Conservation (phyloP, 2,888 invertebrate species). For the Hedychridium roseum region DNA sequence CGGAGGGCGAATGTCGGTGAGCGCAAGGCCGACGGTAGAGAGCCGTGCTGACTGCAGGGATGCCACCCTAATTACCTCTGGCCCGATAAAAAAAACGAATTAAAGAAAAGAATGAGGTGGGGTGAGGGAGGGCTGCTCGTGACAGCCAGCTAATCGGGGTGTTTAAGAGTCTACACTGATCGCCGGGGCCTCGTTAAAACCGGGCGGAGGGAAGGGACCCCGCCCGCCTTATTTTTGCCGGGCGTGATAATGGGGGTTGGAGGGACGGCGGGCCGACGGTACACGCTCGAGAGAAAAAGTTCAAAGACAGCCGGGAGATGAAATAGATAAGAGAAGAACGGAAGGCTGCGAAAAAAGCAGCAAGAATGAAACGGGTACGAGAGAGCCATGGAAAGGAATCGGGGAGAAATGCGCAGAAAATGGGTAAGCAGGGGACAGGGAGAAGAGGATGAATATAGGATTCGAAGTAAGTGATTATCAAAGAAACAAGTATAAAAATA, state of each 20-base stretch:
- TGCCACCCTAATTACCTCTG: conserved; percentile 63
- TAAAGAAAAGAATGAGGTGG: conserved; percentile 63
- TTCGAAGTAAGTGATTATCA: too few species aligned
- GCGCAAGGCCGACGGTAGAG: conserved; percentile 23
- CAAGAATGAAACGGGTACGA: neutral
- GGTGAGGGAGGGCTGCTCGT: conserved; percentile 60
- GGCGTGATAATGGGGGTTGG: conserved; percentile 60
- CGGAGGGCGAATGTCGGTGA: conserved; percentile 9
- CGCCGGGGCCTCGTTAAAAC: conserved; percentile 62
- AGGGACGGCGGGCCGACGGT: conserved; percentile 18
- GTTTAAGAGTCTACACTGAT: conserved; percentile 65
- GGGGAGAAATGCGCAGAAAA: too few species aligned
- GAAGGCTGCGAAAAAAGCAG: conserved; percentile 37
- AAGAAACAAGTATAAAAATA: too few species aligned
- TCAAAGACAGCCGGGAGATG: conserved; percentile 6
- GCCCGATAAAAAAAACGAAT: conserved; percentile 60
- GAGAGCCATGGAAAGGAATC: too few species aligned
- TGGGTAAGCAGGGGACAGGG: too few species aligned
- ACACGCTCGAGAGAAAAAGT: neutral
- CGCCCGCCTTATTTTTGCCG: conserved; percentile 55
- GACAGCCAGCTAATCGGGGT: conserved; percentile 65
- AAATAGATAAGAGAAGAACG: conserved; percentile 25
- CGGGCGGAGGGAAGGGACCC: conserved; percentile 49
- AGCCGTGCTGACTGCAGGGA: conserved; percentile 56
- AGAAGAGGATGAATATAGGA: too few species aligned